Evolutionary conservation across 2,113 vertebrate genomes (phyloP).

Genomic region (Falcunculus frontatus): DNA sequence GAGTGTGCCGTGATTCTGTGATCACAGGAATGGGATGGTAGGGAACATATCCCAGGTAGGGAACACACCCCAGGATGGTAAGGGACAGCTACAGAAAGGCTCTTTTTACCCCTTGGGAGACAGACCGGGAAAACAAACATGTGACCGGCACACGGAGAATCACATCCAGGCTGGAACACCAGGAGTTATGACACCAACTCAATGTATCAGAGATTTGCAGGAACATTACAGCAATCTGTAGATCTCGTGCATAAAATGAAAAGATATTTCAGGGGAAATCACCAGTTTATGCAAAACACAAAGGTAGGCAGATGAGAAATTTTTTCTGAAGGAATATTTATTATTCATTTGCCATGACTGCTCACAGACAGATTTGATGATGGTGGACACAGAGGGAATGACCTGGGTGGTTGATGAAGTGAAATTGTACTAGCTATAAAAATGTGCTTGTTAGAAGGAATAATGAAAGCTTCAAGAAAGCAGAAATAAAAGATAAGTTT

Average conservation of each 20-base stretch:
- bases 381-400: not conserved
- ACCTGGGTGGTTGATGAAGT: not conserved
- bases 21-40: rapidly evolving
- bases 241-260: not conserved
- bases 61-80: rapidly evolving
- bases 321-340: not conserved
- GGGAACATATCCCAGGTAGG: not conserved
- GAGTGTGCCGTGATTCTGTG: not conserved
- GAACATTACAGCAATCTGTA: not conserved
- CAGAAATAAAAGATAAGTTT: not conserved
- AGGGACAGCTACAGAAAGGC: not conserved
- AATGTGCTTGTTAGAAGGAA: not conserved
- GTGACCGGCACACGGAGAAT: not conserved
- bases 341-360: not conserved
- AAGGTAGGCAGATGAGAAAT: not conserved
- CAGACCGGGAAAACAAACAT: not conserved
- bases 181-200: not conserved
- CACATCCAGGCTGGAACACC: not conserved
- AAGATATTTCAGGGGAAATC: not conserved
- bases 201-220: not conserved
- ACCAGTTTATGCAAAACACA: not conserved
- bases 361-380: not conserved
- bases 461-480: not conserved
- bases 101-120: not conserved
- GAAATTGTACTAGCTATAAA: not conserved